A percentile compares a stretch with the other conserved stretches of the same genome.
These are phyloP conservation scores for Philereme vetulata DNA, from an alignment of 2,888 invertebrate genomes.

Conservation along the genomic window DNA sequence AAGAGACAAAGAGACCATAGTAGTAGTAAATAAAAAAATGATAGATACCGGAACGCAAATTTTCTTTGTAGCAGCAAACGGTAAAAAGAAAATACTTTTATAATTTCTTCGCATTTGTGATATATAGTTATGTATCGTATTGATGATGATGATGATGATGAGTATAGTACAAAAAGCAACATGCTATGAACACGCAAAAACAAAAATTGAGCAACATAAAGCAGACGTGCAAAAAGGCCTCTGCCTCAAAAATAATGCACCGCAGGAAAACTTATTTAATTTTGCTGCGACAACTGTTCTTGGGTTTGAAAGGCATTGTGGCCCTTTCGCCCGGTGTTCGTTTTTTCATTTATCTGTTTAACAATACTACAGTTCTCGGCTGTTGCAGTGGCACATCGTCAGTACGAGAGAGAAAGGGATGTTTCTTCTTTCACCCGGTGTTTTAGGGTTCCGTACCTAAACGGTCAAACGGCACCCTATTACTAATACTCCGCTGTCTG, in stretches of 20 bases:
- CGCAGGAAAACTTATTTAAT: conserved; percentile 77
- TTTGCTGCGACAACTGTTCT: conserved; percentile 74
- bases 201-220: conserved; percentile 20
- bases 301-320: conserved; percentile 70
- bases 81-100: too few relatives aligned
- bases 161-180: not conserved
- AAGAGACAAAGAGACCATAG: too few relatives aligned
- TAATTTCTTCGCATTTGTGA: too few relatives aligned
- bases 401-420: not conserved
- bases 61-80: too few relatives aligned
- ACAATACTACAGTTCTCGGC: conserved; percentile 55
- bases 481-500: too few relatives aligned
- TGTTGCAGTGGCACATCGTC: not conserved
- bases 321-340: conserved; percentile 57
- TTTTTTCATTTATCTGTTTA: conserved; percentile 69
- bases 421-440: not conserved
- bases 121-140: too few relatives aligned
- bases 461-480: too few relatives aligned
- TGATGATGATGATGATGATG: too few relatives aligned
- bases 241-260: conserved; percentile 60
- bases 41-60: too few relatives aligned
- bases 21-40: too few relatives aligned
- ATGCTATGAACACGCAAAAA: conserved; percentile 14
- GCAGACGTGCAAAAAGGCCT: conserved; percentile 7
- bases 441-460: too few relatives aligned